A percentile compares a stretch with the other conserved stretches of the same genome.
phyloP scores from a whole-genome alignment of 1,140 invertebrate genomes.

The Tetramorium parvispinum region DNA sequence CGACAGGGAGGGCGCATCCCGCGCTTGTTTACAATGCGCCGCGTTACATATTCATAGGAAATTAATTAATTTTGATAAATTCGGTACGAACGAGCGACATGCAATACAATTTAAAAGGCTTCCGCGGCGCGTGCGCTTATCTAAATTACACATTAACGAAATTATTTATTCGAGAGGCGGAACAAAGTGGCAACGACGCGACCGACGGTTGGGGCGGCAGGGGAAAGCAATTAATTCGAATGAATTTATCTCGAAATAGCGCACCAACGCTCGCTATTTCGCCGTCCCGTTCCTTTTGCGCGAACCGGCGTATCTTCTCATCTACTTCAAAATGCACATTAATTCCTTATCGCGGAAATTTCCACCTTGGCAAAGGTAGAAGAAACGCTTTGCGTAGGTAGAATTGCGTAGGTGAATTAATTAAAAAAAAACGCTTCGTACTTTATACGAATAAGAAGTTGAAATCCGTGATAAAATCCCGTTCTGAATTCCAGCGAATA shows the following conservation, averaged over 20 bases:
- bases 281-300: constrained; percentile 25
- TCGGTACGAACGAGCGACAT: constrained; percentile 63
- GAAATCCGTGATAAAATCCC: neutral
- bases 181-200: constrained; percentile 55
- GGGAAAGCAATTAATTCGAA: constrained; percentile 59
- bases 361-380: neutral
- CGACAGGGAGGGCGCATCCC: constrained; percentile 47
- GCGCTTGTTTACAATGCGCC: constrained; percentile 48
- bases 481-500: constrained; percentile 32
- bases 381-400: neutral
- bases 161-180: constrained; percentile 64
- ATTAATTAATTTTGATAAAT: constrained; percentile 71
- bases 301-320: constrained; percentile 26
- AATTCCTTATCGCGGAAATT: constrained; percentile 50
- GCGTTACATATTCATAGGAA: constrained; percentile 67
- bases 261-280: constrained; percentile 44
- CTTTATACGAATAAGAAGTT: neutral
- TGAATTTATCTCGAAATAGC: constrained; percentile 62
- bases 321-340: constrained; percentile 50
- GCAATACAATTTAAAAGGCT: constrained; percentile 70
- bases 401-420: constrained; percentile 41
- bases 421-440: neutral
- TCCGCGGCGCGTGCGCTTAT: constrained; percentile 46
- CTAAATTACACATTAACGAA: constrained; percentile 70
- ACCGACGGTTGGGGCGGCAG: neutral